Evolutionary conservation across 2,113 vertebrate species (phyloP), one percentile per base, ranked within the genome.

Genomic region (Chaenogobius annularis): DNA sequence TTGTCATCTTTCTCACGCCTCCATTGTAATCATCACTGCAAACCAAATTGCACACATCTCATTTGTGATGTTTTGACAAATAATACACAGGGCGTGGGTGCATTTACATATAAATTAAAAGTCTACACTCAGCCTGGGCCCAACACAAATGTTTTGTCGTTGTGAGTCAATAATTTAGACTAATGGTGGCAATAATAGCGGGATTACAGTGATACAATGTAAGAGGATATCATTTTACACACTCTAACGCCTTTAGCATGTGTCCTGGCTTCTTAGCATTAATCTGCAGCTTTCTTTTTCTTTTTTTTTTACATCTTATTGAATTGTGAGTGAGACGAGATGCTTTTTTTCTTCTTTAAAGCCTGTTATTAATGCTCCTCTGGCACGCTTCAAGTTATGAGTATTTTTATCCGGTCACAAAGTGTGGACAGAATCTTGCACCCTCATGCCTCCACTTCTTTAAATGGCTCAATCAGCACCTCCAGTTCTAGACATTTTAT

Each of bases 31-130:
- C 82, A 89, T 70, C 80, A 70, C 74, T 58, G 69, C 68, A 73
- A 80, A 74, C 54, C 66, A 78, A 82, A 85, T 77, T 85, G 79
- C 55, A 79, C 50, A 72, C 85, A 56, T 87, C 85, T 86, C 82
- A 86, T 87, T 88, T 80, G 85, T 70, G 81, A 88, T 87, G 87
- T 78, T 76, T 74, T 87, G 85, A 90, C 88, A 90, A 89, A 92
- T 86, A 86, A 81, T 81, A 78, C 79, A 82, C 72, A 68, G 78
- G 74, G 44, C 84, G 66, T 71, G 75, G 85, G 80, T 78, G 75
- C 80, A 89, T 92, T 93, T 90, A 85, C 89, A 91, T 90, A 87
- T 83, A 92, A 90, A 91, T 90, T 87, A 92, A 90, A n/a, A 92
- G 26, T 61, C 66, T 6, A 79, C 70, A 72, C 66, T 47, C 55